phyloP scores from a whole-genome alignment of 1,140 invertebrate species.

The Trypoxylus dichotomus region DNA sequence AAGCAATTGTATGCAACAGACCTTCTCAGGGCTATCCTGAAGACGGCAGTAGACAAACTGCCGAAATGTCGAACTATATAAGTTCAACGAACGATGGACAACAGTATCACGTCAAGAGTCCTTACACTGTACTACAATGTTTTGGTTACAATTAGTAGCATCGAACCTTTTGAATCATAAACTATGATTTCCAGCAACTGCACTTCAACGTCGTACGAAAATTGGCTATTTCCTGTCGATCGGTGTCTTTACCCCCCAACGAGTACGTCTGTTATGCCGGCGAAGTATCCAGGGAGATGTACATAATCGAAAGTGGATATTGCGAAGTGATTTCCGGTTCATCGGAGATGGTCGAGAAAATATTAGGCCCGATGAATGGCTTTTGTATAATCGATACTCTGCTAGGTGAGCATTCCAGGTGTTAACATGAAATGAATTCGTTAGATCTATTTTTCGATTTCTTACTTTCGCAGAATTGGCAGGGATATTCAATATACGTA shows the following conservation, averaged over 20 bases:
- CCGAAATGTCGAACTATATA: too few relatives aligned
- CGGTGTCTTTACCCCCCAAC: constrained; percentile 46
- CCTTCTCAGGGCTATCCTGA: too few relatives aligned
- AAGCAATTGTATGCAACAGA: too few relatives aligned
- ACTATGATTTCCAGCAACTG: background rate
- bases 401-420: constrained; percentile 46
- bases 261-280: constrained; percentile 55
- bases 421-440: background rate
- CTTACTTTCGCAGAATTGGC: background rate
- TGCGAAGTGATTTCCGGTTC: constrained; percentile 53
- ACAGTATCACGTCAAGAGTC: too few relatives aligned
- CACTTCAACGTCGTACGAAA: background rate
- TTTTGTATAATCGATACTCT: constrained; percentile 53
- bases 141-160: too few relatives aligned
- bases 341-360: constrained; percentile 46
- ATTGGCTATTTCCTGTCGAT: constrained; percentile 32
- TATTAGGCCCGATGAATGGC: constrained; percentile 44
- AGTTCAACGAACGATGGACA: too few relatives aligned
- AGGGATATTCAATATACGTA: constrained; percentile 27
- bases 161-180: too few relatives aligned
- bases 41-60: too few relatives aligned
- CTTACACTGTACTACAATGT: too few relatives aligned
- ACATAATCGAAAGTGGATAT: constrained; percentile 54
- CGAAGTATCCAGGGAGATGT: constrained; percentile 55
- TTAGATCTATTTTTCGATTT: background rate